A percentile compares a stretch with the other conserved stretches of the same genome.
phyloP scores from a whole-genome alignment of 1,140 invertebrate genomes.

The Zaprionus camerounensis region DNA sequence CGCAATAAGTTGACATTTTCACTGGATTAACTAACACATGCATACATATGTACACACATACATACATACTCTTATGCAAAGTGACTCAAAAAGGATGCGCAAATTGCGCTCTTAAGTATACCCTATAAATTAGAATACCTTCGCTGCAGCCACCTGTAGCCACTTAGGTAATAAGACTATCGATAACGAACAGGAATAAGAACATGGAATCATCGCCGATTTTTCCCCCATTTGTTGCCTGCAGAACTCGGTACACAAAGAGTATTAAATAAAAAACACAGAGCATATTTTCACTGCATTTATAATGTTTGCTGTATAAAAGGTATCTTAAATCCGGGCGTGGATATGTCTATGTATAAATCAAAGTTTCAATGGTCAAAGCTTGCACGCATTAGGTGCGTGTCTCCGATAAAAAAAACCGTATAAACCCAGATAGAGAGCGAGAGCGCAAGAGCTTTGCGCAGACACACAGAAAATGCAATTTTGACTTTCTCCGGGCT shows the following conservation, averaged over 20 bases:
- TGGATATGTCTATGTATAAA: not conserved
- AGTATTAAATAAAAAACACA: not conserved
- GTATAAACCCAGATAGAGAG: conserved; percentile 3
- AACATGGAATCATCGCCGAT: too few relatives aligned
- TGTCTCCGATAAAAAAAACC: conserved; percentile 30
- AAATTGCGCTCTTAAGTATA: not conserved
- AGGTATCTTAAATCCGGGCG: not conserved
- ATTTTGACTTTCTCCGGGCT: not conserved
- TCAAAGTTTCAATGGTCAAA: conserved; percentile 5
- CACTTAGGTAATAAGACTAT: too few relatives aligned
- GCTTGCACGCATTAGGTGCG: conserved; percentile 20
- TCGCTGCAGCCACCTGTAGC: not conserved
- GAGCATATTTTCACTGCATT: not conserved
- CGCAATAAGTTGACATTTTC: not conserved
- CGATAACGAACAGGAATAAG: too few relatives aligned
- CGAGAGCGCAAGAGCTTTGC: conserved; percentile 22
- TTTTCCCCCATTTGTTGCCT: too few relatives aligned
- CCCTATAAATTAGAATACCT: not conserved
- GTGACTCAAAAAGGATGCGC: not conserved
- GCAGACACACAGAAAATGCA: not conserved
- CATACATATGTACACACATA: not conserved
- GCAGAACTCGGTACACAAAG: not conserved
- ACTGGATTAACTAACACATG: not conserved
- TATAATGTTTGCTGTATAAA: not conserved
- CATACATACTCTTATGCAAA: not conserved